Evolutionary conservation across 1,140 invertebrate species (phyloP).

Genomic region (Solenopsis invicta): DNA sequence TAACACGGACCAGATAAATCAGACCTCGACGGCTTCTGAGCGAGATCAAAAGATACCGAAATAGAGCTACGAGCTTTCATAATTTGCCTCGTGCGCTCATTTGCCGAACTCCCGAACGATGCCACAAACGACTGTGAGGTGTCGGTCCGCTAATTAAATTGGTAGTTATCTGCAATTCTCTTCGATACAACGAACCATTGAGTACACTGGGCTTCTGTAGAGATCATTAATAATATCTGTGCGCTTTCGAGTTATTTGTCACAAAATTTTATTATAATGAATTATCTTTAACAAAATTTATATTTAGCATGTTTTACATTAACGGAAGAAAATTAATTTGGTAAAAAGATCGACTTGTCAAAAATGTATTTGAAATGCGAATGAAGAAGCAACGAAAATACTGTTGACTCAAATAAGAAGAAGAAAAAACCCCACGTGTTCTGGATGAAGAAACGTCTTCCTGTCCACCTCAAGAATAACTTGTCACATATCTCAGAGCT

Average conservation of each 20-base stretch:
- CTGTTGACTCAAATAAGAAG: not conserved
- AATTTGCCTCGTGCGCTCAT: constrained; percentile 30
- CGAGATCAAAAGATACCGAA: constrained; percentile 76
- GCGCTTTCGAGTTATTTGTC: not conserved
- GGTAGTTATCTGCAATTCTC: constrained; percentile 1
- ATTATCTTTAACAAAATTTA: no score
- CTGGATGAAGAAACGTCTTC: constrained; percentile 1
- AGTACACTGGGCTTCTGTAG: not conserved
- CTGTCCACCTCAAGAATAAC: constrained; percentile 31
- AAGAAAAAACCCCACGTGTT: not conserved
- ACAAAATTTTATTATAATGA: not conserved
- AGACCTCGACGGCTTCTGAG: constrained; percentile 10
- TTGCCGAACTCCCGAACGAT: constrained; percentile 37
- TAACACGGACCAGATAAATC: constrained; percentile 37
- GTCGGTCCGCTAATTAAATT: constrained; percentile 48
- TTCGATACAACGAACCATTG: not conserved
- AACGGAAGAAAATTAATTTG: not conserved
- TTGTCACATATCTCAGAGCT: constrained; percentile 46
- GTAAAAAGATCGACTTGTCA: not conserved
- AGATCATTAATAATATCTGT: not conserved
- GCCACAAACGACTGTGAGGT: constrained; percentile 22
- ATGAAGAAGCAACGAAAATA: constrained; percentile 14
- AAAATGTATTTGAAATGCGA: not conserved
- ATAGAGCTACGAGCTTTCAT: constrained; percentile 71
- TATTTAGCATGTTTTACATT: not conserved